Evolutionary conservation across 2,113 vertebrate genomes (phyloP).

Genomic region (Chaenocephalus aceratus): DNA sequence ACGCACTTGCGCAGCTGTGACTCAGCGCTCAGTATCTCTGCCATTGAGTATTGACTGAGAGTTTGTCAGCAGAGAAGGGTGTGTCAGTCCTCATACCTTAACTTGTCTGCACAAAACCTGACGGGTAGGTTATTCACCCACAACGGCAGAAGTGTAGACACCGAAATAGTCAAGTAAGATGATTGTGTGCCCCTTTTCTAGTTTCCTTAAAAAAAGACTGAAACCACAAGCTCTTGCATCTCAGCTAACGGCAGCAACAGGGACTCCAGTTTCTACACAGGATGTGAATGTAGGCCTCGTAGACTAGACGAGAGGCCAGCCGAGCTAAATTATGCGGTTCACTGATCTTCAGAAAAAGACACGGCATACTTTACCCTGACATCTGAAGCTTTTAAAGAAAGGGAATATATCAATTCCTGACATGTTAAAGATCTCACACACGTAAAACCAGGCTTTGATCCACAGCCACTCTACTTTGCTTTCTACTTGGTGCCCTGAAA

Average conservation of each 20-base stretch:
- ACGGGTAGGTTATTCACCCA: slow-evolving; percentile 20
- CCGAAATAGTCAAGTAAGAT: neutral
- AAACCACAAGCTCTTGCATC: slow-evolving; percentile 12
- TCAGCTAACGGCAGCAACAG: neutral
- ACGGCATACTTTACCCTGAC: neutral
- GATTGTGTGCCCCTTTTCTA: neutral
- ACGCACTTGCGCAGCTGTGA: slow-evolving; percentile 41
- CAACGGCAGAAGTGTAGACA: slow-evolving; percentile 21
- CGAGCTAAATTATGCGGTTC: slow-evolving; percentile 1
- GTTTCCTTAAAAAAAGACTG: slow-evolving; percentile 24
- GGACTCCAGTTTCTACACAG: neutral
- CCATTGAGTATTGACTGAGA: slow-evolving; percentile 52
- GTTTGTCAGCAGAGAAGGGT: slow-evolving; percentile 57
- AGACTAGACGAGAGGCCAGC: neutral
- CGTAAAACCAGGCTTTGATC: slow-evolving; percentile 22
- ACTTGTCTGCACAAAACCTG: slow-evolving; percentile 52
- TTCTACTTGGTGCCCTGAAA: slow-evolving; percentile 50
- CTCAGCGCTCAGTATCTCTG: slow-evolving; percentile 48
- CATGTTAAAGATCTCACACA: neutral
- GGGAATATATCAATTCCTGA: neutral
- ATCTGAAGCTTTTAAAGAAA: neutral
- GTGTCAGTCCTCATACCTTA: slow-evolving; percentile 56
- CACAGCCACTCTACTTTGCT: neutral
- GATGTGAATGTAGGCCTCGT: slow-evolving; percentile 26
- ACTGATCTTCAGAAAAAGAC: neutral